Evolutionary conservation across 1,140 invertebrate genomes (phyloP).

Genomic region (Pseudomyrmex dendroicus): DNA sequence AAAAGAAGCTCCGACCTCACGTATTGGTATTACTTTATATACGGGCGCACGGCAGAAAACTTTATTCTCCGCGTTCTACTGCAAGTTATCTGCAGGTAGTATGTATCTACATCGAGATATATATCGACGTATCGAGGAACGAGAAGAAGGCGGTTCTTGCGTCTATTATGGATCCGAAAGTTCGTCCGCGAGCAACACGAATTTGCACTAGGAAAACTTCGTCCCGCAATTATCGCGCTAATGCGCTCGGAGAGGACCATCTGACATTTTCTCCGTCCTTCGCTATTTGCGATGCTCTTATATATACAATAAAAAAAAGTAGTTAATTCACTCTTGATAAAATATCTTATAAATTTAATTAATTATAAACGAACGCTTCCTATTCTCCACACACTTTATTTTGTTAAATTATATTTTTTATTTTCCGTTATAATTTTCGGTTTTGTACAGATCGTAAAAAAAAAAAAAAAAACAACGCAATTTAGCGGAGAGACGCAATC

Average conservation of each 20-base stretch:
- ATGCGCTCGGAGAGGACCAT: not conserved
- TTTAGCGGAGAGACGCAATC: conserved; percentile 36
- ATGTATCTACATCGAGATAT: conserved; percentile 44
- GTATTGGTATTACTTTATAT: conserved; percentile 71
- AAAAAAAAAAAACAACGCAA: conserved; percentile 6
- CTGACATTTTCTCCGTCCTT: conserved; percentile 13
- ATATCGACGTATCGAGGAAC: conserved; percentile 48
- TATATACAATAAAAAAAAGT: not conserved
- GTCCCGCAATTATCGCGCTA: conserved; percentile 46
- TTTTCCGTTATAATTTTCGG: not conserved
- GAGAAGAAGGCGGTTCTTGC: conserved; percentile 13
- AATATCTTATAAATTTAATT: too few species aligned
- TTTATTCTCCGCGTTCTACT: conserved; percentile 60
- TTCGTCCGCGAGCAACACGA: conserved; percentile 58
- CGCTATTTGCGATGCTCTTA: not conserved
- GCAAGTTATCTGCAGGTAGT: conserved; percentile 69
- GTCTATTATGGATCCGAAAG: conserved; percentile 58
- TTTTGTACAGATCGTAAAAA: not conserved
- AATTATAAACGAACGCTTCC: too few species aligned
- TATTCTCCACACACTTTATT: too few species aligned
- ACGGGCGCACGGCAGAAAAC: conserved; percentile 57
- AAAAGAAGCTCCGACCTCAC: conserved; percentile 41
- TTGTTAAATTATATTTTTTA: too few species aligned
- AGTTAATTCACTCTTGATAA: too few species aligned
- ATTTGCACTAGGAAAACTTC: conserved; percentile 64